Evolutionary conservation across 2,113 vertebrate genomes (phyloP), one percentile per base, ranked within the genome.

Genomic region (Gallinago undulata): DNA sequence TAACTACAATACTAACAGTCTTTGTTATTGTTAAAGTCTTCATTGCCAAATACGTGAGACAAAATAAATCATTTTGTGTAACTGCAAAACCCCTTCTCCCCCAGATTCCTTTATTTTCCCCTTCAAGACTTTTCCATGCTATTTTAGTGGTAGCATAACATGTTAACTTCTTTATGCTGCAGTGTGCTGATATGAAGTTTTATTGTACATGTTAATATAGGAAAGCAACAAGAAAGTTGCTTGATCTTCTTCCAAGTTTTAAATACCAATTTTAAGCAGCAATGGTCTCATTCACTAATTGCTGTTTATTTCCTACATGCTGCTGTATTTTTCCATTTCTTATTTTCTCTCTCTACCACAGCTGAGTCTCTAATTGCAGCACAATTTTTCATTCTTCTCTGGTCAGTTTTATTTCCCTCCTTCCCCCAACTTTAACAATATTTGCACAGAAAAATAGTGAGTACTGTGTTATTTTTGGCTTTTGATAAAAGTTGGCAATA

Each of bases 171-270:
- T 91, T 95, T 94, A 83, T 96, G 90, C 85, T 94, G 78, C 92
- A 93, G 82, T 94, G 94, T 90, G 94, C 90, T 96, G 93, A 97
- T 73, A 94, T 5, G 88, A 93, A 74, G 68, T 96, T 94, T 77
- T 86, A 97, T 94, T 96, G 89, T 91, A 53, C 72, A 27, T 72
- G 91, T 92, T 96, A 89, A 62, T 81, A 87, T 94, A 84, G n/a
- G 43, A 86, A 94, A 95, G 83, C 57, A 83, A 39, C 76, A 87
- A 85, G 78, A 63, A 96, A 95, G 96, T 74, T 84, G 43, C 95
- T 96, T 96, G 87, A 96, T 96, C 81, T 91, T 84, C 91, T 85
- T 96, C 86, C 57, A 83, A 92, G 93, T 94, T 95, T 97, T 84
- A 97, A 86, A 91, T 94, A 86, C 89, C 68, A 92, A 75, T 96